Base-by-base conservation (phyloP, 1,140 invertebrate genomes). In the Micrasema minimum region DNA sequence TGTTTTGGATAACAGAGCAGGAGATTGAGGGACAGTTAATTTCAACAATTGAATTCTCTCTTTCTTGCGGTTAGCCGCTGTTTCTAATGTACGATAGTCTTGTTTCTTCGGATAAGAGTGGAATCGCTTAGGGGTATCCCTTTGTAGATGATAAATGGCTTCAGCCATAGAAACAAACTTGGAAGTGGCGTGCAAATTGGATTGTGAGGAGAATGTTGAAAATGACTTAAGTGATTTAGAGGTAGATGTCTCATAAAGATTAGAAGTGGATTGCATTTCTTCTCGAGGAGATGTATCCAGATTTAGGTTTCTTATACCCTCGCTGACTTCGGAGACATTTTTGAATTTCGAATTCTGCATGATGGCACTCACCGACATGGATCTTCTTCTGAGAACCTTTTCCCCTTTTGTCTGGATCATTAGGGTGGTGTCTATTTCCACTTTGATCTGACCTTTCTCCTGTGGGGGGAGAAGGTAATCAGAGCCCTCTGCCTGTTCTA, bases 91-190 rank as follows among this genome's bases (percentile, higher is more conserved):
- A n/a, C 55, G 73, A 3, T 72, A 57, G 14, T 77, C 78, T 7
- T 70, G 26, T 64, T 80, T 82, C 0, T 35, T 69, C 9, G 57
- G 76, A 16, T 61, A 70, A 0, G 78, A 77, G 31, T 77, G 79
- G 41, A 84, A 85, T 57, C 83, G 77, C 45, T 82, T 76, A 0
- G 84, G 84, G 1, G 83, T 85, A 2, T 74, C 77, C 14, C 69
- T 77, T 31, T 85, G 81, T n/a, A 81, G 80, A 37, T 80, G 81
- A 0, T 77, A 78, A 11, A 84, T 77, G 0, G 80, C 81, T 61
- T 85, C 83, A 6, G 84, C 83, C 48, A 83, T 66, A 26, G 82
- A 81, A 1, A 85, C 59, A 66, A 80, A 84, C 4, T 81, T 76
- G 7, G 51, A 20, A 38, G 48, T 16, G 35, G 26, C 16, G 18